Evolutionary conservation across 1,140 invertebrate genomes (phyloP), one percentile per base, ranked within the genome.

Genomic region (Polypedilum vanderplanki): DNA sequence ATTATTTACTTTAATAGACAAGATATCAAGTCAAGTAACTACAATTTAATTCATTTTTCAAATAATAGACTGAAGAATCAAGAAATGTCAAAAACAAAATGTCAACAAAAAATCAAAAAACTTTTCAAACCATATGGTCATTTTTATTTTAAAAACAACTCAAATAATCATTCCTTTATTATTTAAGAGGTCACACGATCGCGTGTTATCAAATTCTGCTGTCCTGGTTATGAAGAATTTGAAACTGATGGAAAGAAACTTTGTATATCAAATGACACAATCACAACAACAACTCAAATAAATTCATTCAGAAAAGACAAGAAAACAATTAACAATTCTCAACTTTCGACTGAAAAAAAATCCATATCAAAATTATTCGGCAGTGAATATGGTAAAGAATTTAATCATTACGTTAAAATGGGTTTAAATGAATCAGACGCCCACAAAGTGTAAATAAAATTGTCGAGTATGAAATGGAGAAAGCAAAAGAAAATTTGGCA

Each of bases 161-260:
- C 10, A 57, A 57, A 57, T 57, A 57, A 12, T 57, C 46, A 3
- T 57, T 17, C n/a, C 8, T 57, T 57, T 3, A 33, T 33, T 57
- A 12, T 70, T 70, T 70, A 20, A 70, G 65, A 22, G 20, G 65
- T 70, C 8, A 70, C 65, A 22, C 17, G 20, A 22, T 20, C 20
- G 17, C 65, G 65, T 9, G 20, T 22, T 18, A 70, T 70, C 7
- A 18, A 70, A 18, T 70, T 70, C 20, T 70, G 65, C 17, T 70
- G 65, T 70, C 17, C 65, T 22, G 20, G 20, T 22, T 70, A 70
- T 22, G 65, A 70, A 70, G 65, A 70, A 70, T 70, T 70, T 70
- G 65, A 70, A 70, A 70, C 3, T 18, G 20, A 22, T 70, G 65
- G 65, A 18, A 70, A 18, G 20, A 70, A 18, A 70, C 20, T 70